A percentile compares a stretch with the other conserved stretches of the same genome.
These are phyloP conservation scores for Acrocyrtus sp. DNA, from an alignment of 2,888 invertebrate species.

Conservation along the genomic window DNA sequence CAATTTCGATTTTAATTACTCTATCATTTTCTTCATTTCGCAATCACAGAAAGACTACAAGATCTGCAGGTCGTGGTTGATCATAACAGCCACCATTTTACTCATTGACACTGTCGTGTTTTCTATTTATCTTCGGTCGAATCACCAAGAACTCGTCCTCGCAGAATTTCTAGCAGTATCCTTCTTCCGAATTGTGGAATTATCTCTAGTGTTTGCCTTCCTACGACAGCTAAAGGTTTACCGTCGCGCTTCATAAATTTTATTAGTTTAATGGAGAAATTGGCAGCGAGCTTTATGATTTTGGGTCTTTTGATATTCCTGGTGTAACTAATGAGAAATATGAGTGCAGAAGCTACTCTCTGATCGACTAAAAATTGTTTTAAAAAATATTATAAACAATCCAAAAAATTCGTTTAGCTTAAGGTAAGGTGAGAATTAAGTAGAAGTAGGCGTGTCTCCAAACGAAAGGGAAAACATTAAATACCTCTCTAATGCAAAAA, in stretches of 20 bases:
- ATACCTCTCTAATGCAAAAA: too few species aligned
- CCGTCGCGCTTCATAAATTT: background rate
- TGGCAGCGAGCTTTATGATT: too few species aligned
- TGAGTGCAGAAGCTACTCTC: too few species aligned
- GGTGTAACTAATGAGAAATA: too few species aligned
- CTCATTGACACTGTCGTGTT: background rate
- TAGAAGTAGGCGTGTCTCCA: too few species aligned
- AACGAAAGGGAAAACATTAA: too few species aligned
- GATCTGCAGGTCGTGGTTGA: conserved; percentile 12
- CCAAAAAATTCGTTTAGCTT: too few species aligned
- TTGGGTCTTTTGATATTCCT: too few species aligned
- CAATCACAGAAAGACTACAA: background rate
- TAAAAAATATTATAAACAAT: too few species aligned
- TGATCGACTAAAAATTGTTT: too few species aligned
- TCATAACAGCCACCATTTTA: background rate
- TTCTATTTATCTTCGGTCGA: background rate
- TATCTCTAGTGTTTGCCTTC: background rate
- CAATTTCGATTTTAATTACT: background rate
- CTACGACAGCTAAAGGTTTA: background rate
- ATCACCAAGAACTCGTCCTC: background rate
- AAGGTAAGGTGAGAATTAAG: too few species aligned
- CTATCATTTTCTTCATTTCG: background rate
- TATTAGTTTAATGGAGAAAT: too few species aligned
- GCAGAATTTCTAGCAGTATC: background rate
- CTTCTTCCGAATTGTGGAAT: conserved; percentile 3